Conservation (phyloP, 2,113 vertebrate genomes). For the Chamaea fasciata region DNA sequence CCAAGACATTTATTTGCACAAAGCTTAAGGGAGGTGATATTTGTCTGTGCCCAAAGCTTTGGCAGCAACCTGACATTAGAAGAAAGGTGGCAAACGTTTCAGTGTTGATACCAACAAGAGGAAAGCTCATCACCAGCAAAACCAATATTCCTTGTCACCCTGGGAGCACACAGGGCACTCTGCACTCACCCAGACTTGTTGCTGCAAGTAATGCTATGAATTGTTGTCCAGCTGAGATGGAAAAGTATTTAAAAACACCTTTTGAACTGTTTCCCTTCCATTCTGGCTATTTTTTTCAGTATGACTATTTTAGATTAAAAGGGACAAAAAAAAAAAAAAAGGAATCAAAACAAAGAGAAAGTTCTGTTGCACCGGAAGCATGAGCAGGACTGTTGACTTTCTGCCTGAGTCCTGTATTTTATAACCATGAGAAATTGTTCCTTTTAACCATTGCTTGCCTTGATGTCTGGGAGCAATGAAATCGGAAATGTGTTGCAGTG, state of each 20-base stretch:
- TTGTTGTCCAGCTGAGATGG: not conserved
- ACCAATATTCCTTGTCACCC: not conserved
- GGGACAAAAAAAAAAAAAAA: not conserved
- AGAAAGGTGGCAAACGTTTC: not conserved
- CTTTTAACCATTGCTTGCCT: not conserved
- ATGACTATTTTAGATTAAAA: not conserved
- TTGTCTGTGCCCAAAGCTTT: not conserved
- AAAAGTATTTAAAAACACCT: not conserved
- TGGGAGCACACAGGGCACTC: not conserved
- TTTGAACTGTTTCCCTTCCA: not conserved
- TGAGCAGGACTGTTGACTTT: not conserved
- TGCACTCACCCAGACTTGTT: not conserved
- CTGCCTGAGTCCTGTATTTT: not conserved
- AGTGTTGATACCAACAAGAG: not conserved
- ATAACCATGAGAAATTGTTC: not conserved
- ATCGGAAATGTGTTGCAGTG: not conserved
- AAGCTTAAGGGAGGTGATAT: not conserved
- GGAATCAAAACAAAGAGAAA: not conserved
- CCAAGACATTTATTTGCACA: constrained; percentile 11
- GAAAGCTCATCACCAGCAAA: not conserved
- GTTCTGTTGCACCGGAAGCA: not conserved
- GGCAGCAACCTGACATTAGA: not conserved
- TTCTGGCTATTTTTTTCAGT: not conserved
- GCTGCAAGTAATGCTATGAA: not conserved
- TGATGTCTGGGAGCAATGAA: not conserved